These are phyloP conservation scores for Moxostoma hubbsi DNA, from an alignment of 2,797 vertebrate genomes.

Conservation along the genomic window DNA sequence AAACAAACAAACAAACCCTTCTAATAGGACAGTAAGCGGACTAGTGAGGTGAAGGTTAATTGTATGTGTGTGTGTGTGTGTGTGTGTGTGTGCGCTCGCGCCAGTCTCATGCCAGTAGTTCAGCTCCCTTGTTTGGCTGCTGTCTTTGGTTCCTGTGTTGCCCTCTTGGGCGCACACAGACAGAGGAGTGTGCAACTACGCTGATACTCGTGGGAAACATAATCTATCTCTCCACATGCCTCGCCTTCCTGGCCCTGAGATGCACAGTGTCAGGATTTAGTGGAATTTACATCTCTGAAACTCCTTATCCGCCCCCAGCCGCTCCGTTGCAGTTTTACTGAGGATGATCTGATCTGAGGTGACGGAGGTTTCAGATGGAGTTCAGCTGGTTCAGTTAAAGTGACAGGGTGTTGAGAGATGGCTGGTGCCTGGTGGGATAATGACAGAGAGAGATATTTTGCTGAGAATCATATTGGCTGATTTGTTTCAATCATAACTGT, in stretches of 20 bases:
- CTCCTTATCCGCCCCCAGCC: slow-evolving; percentile 24
- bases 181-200: slow-evolving; percentile 32
- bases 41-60: no score
- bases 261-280: slow-evolving; percentile 55
- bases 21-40: no score
- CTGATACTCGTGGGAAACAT: slow-evolving; percentile 70
- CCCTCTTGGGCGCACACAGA: slow-evolving; percentile 32
- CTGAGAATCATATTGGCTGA: neutral
- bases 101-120: slow-evolving; percentile 18
- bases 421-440: no score
- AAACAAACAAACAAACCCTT: no score
- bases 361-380: slow-evolving; percentile 47
- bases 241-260: slow-evolving; percentile 54
- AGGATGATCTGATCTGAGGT: slow-evolving; percentile 59
- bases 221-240: slow-evolving; percentile 57
- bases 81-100: neutral
- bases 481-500: neutral
- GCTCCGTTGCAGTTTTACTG: slow-evolving; percentile 49
- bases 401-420: neutral
- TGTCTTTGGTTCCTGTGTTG: slow-evolving; percentile 14
- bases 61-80: neutral
- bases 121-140: slow-evolving; percentile 31
- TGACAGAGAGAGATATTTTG: neutral
- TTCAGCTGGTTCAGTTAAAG: slow-evolving; percentile 36
- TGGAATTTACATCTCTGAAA: slow-evolving; percentile 66